Evolutionary conservation across 1,140 invertebrate genomes (phyloP), one percentile per base, ranked within the genome.

Genomic region (Pseudomyrmex gracilis): DNA sequence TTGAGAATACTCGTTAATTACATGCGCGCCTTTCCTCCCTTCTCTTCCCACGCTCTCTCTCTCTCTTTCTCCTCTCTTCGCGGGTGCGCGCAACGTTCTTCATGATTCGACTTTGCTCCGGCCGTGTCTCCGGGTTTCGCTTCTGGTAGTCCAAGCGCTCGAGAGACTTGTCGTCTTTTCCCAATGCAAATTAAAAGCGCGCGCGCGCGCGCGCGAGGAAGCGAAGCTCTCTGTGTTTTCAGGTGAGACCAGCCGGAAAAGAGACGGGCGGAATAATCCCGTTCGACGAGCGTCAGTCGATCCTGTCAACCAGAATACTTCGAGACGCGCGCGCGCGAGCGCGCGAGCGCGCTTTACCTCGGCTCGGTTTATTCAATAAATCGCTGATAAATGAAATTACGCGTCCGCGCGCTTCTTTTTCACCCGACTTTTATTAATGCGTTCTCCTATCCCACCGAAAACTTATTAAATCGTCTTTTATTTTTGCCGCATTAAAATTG

Each of bases 1-100:
- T 90, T 90, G 84, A 90, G 86, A 90, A 90, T 90, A 90, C 89
- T 88, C 89, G 89, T 90, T 90, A 90, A 90, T 90, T 90, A 90
- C 89, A 90, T 83, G 89, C 88, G 43, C 87, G 63, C 83, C 63
- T 80, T 34, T 34, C 34, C 5, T 34, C 83, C 57, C 63, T 53
- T 20, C 34, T 34, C 34, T 7, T 34, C 0, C 34, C 34, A 7
- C 34, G 34, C 34, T 34, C 34, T 24, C 1, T 34, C 0, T 5
- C 34, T 0, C 34, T 4, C 34, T 34, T 5, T 24, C 1, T 5
- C 0, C 34, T 34, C 34, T 34, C 34, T 34, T 34, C 34, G 34
- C n/a, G 5, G 34, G 5, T 5, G 7, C 34, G 34, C 57, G 20
- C 60, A 49, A 34, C 82, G 60, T 68, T 51, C 49, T 49, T 45